Conservation (phyloP, 2,888 invertebrate species). For the Mycalesis mineus region DNA sequence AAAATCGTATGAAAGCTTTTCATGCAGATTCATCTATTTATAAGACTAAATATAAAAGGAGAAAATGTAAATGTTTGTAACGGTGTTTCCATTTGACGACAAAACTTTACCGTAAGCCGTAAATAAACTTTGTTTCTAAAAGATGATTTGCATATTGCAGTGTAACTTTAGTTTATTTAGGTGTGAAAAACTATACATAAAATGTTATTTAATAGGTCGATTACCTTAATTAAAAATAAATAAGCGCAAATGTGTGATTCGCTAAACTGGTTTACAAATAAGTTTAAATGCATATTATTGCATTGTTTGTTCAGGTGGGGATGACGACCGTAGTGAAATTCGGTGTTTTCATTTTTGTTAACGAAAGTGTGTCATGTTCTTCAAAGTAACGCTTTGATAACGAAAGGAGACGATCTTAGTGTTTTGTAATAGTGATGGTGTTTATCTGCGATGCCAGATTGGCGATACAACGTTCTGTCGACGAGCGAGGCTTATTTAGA, state of each 20-base stretch:
- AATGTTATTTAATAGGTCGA: background rate
- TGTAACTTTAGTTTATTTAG: background rate
- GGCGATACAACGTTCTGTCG: constrained; percentile 76
- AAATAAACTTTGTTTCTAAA: background rate
- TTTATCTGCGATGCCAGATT: constrained; percentile 70
- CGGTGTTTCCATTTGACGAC: background rate
- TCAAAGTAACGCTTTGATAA: constrained; percentile 38
- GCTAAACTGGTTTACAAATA: background rate
- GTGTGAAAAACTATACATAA: no score
- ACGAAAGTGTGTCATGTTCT: constrained; percentile 43
- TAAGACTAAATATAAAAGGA: background rate
- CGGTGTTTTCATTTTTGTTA: constrained; percentile 39
- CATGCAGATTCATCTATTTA: background rate
- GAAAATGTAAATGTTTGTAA: background rate
- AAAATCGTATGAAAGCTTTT: background rate
- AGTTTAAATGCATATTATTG: constrained; percentile 8
- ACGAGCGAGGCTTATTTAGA: constrained; percentile 73
- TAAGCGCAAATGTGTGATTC: background rate
- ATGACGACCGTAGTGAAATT: constrained; percentile 53
- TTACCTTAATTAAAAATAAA: background rate
- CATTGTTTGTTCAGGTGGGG: constrained; percentile 51
- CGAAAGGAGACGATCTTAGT: constrained; percentile 38
- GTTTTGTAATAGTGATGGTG: constrained; percentile 59
- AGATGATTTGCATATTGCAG: background rate
- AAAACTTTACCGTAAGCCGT: background rate